Conservation (phyloP, 2,888 invertebrate genomes). For the Nephrotoma guestfalica region DNA sequence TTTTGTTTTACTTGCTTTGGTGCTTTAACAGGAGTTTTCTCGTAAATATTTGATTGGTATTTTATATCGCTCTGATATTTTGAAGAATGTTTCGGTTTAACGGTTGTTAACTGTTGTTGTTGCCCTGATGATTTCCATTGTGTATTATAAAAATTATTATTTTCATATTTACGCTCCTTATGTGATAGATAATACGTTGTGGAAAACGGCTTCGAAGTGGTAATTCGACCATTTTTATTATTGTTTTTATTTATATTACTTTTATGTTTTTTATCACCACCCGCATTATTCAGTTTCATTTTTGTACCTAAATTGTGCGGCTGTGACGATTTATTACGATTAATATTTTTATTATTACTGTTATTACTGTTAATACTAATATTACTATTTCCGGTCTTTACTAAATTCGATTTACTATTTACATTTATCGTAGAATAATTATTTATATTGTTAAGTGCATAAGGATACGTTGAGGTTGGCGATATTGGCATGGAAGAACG, state of each 20-base stretch:
- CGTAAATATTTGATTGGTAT: conserved; percentile 15
- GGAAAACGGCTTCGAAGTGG: conserved; percentile 2
- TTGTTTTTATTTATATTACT: conserved; percentile 11
- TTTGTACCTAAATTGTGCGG: not conserved
- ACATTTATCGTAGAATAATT: conserved; percentile 20
- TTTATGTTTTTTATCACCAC: conserved; percentile 13
- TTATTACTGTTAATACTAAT: conserved; percentile 5
- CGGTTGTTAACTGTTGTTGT: conserved; percentile 8
- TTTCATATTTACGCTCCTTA: conserved; percentile 2
- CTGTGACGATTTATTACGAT: conserved; percentile 14
- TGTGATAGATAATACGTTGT: not conserved
- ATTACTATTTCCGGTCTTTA: conserved; percentile 4
- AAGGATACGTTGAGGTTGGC: conserved; percentile 7
- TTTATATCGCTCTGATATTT: not conserved
- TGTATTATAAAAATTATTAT: not conserved
- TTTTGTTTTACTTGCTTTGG: conserved; percentile 31
- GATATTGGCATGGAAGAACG: conserved; percentile 17
- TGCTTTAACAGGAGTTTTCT: conserved; percentile 26
- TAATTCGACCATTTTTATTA: conserved; percentile 8
- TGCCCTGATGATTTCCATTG: conserved; percentile 8
- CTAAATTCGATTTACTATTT: conserved; percentile 12
- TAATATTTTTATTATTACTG: conserved; percentile 4
- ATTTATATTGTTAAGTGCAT: conserved; percentile 14
- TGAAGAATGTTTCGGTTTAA: conserved; percentile 7
- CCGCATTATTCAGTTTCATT: conserved; percentile 8